Percentiles rank a stretch among this genome's conserved stretches.
These are phyloP conservation scores for Phyllotis vaccarum DNA, from an alignment of 2,797 vertebrate species.

Conservation along the genomic window DNA sequence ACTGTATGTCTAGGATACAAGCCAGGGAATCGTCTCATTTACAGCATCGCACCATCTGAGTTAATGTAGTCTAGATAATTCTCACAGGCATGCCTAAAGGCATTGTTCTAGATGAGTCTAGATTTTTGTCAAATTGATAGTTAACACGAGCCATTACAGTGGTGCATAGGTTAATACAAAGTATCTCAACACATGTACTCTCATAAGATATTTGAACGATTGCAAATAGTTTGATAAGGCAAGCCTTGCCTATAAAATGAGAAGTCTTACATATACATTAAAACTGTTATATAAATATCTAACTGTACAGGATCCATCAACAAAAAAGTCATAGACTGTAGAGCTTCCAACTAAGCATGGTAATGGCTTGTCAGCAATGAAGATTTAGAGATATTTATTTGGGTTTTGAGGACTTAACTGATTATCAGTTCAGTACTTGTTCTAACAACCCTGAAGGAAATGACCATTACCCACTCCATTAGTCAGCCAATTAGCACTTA, in stretches of 20 bases:
- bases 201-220: background rate
- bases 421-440: background rate
- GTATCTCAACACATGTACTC: background rate
- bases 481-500: background rate
- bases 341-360: background rate
- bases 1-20: background rate
- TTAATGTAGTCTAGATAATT: background rate
- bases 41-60: background rate
- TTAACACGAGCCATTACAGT: background rate
- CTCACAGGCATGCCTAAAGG: background rate
- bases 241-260: background rate
- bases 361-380: background rate
- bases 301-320: background rate
- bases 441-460: background rate
- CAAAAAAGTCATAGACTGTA: background rate
- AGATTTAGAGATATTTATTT: constrained; percentile 3
- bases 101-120: background rate
- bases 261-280: background rate
- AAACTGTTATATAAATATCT: background rate
- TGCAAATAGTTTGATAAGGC: background rate
- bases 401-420: background rate
- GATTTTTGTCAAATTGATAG: background rate
- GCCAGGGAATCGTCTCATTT: background rate
- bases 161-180: background rate
- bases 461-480: background rate